Evolutionary conservation across 2,888 invertebrate genomes (phyloP).

Genomic region (Acleris emargana): DNA sequence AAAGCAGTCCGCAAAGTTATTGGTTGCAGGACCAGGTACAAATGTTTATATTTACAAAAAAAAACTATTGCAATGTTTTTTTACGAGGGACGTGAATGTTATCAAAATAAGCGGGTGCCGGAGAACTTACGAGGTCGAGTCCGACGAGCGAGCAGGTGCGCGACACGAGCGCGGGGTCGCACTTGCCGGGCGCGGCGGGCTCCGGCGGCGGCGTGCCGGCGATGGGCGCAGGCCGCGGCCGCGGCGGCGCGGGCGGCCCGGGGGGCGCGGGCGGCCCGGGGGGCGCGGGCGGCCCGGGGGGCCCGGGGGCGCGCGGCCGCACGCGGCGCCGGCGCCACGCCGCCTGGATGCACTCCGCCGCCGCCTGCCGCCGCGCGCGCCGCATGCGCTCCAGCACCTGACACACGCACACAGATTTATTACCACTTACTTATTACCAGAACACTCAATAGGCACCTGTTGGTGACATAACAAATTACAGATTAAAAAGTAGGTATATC

Average conservation of each 20-base stretch:
- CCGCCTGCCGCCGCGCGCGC: constrained; percentile 89
- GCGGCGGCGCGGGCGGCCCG: constrained; percentile 92
- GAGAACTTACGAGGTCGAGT: constrained; percentile 92
- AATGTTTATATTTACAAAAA: no score
- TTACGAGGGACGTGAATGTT: no score
- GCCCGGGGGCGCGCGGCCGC: constrained; percentile 62
- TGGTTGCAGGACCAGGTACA: no score
- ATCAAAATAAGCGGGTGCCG: no score
- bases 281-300: constrained; percentile 46
- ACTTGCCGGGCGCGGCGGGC: constrained; percentile 87
- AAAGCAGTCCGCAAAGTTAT: no score
- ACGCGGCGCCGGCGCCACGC: constrained; percentile 93
- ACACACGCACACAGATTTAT: no score
- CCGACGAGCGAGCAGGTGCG: constrained; percentile 96
- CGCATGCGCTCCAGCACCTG: constrained; percentile 94
- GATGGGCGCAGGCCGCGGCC: constrained; percentile 51
- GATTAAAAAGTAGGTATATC: no score
- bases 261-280: constrained; percentile 47
- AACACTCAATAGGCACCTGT: no score
- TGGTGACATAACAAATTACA: no score
- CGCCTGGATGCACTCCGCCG: constrained; percentile 93
- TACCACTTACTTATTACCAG: no score
- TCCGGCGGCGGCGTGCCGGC: no score
- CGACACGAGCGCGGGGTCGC: constrained; percentile 94
- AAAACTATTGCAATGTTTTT: no score